Evolutionary conservation across 2,113 vertebrate genomes (phyloP).

Genomic region (Archilochus colubris): DNA sequence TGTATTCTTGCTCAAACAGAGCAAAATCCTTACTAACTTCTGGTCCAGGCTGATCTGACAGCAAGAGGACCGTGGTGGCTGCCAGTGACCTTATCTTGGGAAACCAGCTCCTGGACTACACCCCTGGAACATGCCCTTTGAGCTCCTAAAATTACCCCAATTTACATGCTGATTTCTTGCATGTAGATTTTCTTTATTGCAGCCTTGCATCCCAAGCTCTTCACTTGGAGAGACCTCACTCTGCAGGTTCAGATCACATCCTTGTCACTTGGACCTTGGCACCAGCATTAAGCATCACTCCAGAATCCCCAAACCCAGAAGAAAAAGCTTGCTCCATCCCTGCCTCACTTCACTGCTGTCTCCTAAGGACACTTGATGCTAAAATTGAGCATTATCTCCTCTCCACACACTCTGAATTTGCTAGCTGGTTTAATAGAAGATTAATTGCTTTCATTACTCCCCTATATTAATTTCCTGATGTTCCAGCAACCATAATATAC

Average conservation of each 20-base stretch:
- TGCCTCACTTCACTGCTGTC: background rate
- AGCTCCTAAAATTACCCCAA: background rate
- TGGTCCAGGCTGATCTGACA: background rate
- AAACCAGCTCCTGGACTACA: background rate
- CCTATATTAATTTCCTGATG: background rate
- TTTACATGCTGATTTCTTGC: background rate
- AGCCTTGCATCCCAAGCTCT: background rate
- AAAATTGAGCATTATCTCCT: background rate
- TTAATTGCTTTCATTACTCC: conserved; percentile 9
- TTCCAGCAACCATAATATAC: background rate
- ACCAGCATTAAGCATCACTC: background rate
- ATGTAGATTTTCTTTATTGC: background rate
- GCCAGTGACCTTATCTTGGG: background rate
- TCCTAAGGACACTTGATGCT: background rate
- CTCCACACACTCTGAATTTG: background rate
- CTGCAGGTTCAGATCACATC: background rate
- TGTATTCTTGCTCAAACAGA: background rate
- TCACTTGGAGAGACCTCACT: background rate
- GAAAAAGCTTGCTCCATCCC: background rate
- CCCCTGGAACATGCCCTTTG: background rate
- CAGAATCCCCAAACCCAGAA: background rate
- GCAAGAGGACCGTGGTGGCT: background rate
- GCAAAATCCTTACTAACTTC: background rate
- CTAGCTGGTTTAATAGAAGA: background rate
- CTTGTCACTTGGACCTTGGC: background rate